These are phyloP conservation scores for Dicaeum eximium DNA, from an alignment of 2,113 vertebrate genomes.

Conservation along the genomic window DNA sequence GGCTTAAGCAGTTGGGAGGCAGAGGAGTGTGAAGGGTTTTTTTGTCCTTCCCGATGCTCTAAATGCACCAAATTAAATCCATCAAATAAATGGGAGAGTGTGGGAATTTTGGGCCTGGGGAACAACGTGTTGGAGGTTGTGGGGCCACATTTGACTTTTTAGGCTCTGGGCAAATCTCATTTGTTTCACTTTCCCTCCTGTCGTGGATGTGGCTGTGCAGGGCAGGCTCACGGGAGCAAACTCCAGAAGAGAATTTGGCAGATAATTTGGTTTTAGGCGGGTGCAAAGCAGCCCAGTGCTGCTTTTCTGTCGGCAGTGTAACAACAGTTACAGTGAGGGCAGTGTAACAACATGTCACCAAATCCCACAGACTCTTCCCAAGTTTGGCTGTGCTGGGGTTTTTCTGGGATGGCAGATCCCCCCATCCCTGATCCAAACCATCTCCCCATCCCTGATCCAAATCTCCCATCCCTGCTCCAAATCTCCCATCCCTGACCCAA, in stretches of 20 bases:
- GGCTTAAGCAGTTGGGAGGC: background rate
- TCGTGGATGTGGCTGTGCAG: fast-evolving
- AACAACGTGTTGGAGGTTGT: background rate
- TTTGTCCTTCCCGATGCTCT: background rate
- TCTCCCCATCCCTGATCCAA: too few species aligned
- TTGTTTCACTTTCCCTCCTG: background rate
- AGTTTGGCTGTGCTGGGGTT: background rate
- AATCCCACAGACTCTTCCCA: background rate
- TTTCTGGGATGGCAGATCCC: background rate
- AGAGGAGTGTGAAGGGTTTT: background rate
- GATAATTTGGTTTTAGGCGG: background rate
- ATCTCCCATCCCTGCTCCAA: too few species aligned
- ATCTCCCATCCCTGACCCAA: too few species aligned
- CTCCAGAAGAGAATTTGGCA: background rate
- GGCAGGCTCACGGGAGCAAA: background rate
- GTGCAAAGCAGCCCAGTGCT: background rate
- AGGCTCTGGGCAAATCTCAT: fast-evolving
- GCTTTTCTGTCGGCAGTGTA: background rate
- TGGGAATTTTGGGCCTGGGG: background rate
- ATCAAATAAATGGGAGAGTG: too few species aligned
- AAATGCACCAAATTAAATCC: background rate
- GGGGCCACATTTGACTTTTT: background rate
- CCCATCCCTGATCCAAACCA: background rate
- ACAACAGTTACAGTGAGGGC: too few species aligned
- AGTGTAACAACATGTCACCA: background rate